Percentiles rank a stretch among this genome's conserved stretches.
Conservation (phyloP, 2,888 invertebrate genomes). For the Xanthorhoe designata region DNA sequence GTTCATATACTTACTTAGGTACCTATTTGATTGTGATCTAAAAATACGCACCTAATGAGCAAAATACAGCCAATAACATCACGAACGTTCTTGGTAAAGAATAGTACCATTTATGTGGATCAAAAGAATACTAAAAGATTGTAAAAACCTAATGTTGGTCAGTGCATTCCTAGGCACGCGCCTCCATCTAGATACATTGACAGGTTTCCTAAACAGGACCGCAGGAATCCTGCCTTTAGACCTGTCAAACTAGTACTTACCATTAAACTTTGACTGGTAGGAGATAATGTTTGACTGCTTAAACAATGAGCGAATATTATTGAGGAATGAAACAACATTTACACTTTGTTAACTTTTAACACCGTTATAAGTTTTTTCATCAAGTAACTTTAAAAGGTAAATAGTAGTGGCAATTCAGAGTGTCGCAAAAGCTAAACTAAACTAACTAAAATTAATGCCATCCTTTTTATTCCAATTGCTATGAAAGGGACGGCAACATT, state of each 20-base stretch:
- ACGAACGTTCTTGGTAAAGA: neutral
- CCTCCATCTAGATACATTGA: constrained; percentile 57
- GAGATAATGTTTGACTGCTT: constrained; percentile 5
- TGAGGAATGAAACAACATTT: neutral
- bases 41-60: constrained; percentile 1
- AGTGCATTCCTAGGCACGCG: constrained; percentile 65
- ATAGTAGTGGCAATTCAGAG: too few species aligned
- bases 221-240: constrained; percentile 59
- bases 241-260: constrained; percentile 33
- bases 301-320: neutral
- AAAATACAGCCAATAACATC: constrained; percentile 1
- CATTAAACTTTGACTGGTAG: constrained; percentile 21
- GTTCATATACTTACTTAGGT: too few species aligned
- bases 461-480: too few species aligned
- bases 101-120: constrained; percentile 9
- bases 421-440: too few species aligned
- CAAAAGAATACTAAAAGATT: constrained; percentile 8
- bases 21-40: neutral
- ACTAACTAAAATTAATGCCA: too few species aligned
- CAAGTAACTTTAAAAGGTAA: too few species aligned
- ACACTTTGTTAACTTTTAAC: too few species aligned
- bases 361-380: too few species aligned
- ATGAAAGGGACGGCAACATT: too few species aligned
- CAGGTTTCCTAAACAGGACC: constrained; percentile 71
- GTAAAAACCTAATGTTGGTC: constrained; percentile 45